Evolutionary conservation across 2,888 invertebrate genomes (phyloP), one percentile per base, ranked within the genome.

Genomic region (Drosophila yooni): DNA sequence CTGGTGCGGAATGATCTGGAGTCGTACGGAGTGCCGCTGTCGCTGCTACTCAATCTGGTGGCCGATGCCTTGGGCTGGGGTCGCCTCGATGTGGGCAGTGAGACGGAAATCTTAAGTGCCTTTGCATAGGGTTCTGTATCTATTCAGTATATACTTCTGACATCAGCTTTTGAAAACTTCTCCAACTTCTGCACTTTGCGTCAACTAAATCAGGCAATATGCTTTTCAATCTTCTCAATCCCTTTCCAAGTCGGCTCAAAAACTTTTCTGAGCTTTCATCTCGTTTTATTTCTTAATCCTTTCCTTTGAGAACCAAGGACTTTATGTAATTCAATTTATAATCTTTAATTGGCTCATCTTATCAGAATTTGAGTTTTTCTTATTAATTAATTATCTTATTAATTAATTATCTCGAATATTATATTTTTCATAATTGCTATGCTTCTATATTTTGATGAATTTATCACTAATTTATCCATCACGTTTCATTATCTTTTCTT

Each of bases 51-150:
- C 21, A 77, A 82, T 27, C 52, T 88, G 59, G 67, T 89, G 8
- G 48, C 59, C 38, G 76, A 66, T 51, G 81, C 86, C 1, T 34
- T 91, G 52, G 91, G 86, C 18, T 90, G 88, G 91, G 62, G 64
- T 7, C 27, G 62, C 0, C 11, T 75, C 11, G 80, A 77, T 33
- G 33, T 91, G 67, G 78, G 78, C 34, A 61, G 65, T 1, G 87
- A 90, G 66, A 74, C 71, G 0, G 38, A 80, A 1, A 21, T 89
- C 33, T 31, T 74, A 7, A 53, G 31, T 56, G 58, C 57, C 33
- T 81, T 51, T 61, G 2, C 5, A 36, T 56, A n/a, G 21, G 7
- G 3, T 2, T 25, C 2, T 27, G 1, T 3, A 18, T 18, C 18
- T 10, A 21, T 25, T 7, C 7, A 13, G 13, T 21, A 43, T 21